These are phyloP conservation scores for Capitella teleta DNA, from an alignment of 1,140 invertebrate genomes.

Conservation along the genomic window DNA sequence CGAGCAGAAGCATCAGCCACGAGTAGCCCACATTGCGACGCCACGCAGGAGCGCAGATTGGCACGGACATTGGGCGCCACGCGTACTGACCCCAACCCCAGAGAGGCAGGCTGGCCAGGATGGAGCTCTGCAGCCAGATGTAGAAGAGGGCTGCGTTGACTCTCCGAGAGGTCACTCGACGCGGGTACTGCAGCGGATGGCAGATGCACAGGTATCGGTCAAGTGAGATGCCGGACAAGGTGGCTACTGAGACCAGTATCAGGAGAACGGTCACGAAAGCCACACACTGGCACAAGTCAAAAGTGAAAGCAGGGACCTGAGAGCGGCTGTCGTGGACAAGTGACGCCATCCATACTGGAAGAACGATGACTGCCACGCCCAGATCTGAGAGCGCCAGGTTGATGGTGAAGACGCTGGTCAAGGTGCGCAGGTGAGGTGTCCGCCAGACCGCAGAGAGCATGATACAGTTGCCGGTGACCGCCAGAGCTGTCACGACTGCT, in stretches of 20 bases:
- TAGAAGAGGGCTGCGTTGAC: conserved; percentile 3
- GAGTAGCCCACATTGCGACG: conserved; percentile 8
- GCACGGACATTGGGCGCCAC: conserved; percentile 16
- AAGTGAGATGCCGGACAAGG: conserved; percentile 59
- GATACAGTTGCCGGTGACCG: conserved; percentile 11
- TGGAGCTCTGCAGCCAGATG: conserved; percentile 13
- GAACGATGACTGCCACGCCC: conserved; percentile 8
- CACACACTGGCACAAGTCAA: conserved; percentile 8
- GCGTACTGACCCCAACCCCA: conserved; percentile 16
- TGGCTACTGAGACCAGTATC: conserved; percentile 16
- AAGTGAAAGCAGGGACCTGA: conserved; percentile 8
- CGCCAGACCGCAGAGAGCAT: conserved; percentile 13
- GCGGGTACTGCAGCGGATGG: conserved; percentile 48
- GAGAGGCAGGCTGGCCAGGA: conserved; percentile 13
- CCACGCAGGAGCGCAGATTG: conserved; percentile 16
- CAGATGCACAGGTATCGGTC: conserved; percentile 64
- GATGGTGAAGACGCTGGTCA: conserved; percentile 12
- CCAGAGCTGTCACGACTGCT: conserved; percentile 6
- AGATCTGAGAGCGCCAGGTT: conserved; percentile 15
- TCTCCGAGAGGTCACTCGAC: conserved; percentile 7
- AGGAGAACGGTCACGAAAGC: conserved; percentile 15
- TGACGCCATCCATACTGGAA: conserved; percentile 14
- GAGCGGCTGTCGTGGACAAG: background rate
- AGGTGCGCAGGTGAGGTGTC: conserved; percentile 3
- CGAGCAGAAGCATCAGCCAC: conserved; percentile 12